phyloP scores from a whole-genome alignment of 2,113 vertebrate genomes.

The Pelmatolapia mariae region DNA sequence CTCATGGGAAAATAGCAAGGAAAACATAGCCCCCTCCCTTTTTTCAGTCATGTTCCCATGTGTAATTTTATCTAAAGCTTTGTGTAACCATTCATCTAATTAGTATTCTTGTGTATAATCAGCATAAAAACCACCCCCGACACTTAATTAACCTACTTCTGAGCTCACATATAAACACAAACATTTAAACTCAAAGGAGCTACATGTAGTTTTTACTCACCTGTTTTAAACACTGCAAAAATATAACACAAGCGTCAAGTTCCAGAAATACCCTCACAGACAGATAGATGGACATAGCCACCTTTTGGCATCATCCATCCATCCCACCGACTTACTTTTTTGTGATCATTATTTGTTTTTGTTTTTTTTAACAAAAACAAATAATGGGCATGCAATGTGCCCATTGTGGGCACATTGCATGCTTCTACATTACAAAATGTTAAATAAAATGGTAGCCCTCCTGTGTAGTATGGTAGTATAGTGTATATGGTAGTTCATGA shows the following conservation, averaged over 20 bases:
- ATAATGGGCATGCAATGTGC: no score
- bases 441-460: not conserved
- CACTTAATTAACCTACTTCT: constrained; percentile 21
- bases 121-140: constrained; percentile 7
- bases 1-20: not conserved
- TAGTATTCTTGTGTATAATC: not conserved
- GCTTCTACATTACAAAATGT: not conserved
- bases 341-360: not conserved
- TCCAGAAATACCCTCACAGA: not conserved
- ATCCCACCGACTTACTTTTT: not conserved
- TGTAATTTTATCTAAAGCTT: not conserved
- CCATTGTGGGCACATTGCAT: not conserved
- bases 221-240: not conserved
- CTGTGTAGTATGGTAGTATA: no score
- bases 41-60: not conserved
- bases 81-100: not conserved
- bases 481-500: not conserved
- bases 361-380: fast-evolving
- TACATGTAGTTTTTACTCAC: constrained; percentile 6
- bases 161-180: not conserved
- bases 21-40: not conserved
- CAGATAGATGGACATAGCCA: not conserved
- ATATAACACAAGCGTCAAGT: not conserved
- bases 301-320: not conserved
- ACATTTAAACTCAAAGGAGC: not conserved